phyloP scores from a whole-genome alignment of 2,888 invertebrate species.

The Dynastes tityus region DNA sequence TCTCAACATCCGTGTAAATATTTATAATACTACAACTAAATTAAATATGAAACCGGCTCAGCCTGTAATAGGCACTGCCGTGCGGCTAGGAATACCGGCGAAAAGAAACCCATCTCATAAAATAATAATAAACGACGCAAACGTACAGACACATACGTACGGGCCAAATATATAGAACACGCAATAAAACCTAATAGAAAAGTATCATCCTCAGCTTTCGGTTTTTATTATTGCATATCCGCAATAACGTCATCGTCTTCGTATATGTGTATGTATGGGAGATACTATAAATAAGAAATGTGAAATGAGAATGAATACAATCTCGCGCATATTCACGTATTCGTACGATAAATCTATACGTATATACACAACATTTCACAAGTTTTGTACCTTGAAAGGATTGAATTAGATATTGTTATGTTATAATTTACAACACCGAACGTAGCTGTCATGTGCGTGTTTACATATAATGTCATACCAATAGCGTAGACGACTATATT shows the following conservation, averaged over 20 bases:
- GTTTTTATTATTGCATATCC: slow-evolving; percentile 21
- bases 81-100: neutral
- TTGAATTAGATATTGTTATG: too few species aligned
- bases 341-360: neutral
- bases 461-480: too few species aligned
- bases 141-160: neutral
- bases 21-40: slow-evolving; percentile 32
- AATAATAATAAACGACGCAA: slow-evolving; percentile 24
- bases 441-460: too few species aligned
- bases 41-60: slow-evolving; percentile 24
- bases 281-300: slow-evolving; percentile 21
- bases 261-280: neutral
- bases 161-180: slow-evolving; percentile 16
- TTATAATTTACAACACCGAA: too few species aligned
- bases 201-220: slow-evolving; percentile 35
- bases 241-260: slow-evolving; percentile 21
- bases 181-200: slow-evolving; percentile 44
- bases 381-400: too few species aligned
- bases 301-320: neutral
- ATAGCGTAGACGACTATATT: too few species aligned
- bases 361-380: neutral
- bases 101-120: slow-evolving; percentile 24
- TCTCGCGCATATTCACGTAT: neutral
- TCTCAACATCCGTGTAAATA: slow-evolving; percentile 16
- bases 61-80: neutral